Percentiles rank a stretch among this genome's conserved stretches.
Conservation (phyloP, 2,797 vertebrate genomes). For the Lates japonicus region DNA sequence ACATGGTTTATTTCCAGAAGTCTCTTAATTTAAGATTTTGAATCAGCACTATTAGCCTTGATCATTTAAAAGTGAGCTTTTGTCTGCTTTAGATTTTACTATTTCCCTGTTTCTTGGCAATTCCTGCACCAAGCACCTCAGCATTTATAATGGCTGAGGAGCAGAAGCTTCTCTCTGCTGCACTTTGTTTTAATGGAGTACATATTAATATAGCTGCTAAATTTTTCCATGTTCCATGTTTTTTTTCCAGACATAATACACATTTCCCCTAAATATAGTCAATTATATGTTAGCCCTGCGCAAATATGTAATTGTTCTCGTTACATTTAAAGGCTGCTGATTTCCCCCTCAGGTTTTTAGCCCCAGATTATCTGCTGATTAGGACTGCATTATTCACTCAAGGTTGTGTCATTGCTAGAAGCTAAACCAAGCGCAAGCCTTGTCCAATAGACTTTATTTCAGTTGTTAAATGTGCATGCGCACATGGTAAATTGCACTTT, state of each 20-base stretch:
- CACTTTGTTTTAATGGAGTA: conserved; percentile 32
- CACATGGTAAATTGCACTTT: conserved; percentile 60
- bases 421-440: conserved; percentile 70
- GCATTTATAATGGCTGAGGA: conserved; percentile 13
- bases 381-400: conserved; percentile 82
- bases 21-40: conserved; percentile 46
- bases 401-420: conserved; percentile 84
- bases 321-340: conserved; percentile 73
- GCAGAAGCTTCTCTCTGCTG: conserved; percentile 24
- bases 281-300: conserved; percentile 53
- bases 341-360: conserved; percentile 69
- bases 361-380: conserved; percentile 74
- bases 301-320: conserved; percentile 77
- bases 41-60: conserved; percentile 30
- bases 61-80: conserved; percentile 22
- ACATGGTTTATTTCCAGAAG: conserved; percentile 42
- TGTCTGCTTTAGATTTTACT: conserved; percentile 41
- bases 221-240: conserved; percentile 18
- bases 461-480: conserved; percentile 65
- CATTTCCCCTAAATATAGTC: conserved; percentile 50
- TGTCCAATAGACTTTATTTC: conserved; percentile 82
- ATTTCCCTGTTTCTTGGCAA: conserved; percentile 31
- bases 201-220: conserved; percentile 24
- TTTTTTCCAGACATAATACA: conserved; percentile 25
- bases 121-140: conserved; percentile 8